Percentiles rank a stretch among this genome's conserved stretches.
These are phyloP conservation scores for Prorops nasuta DNA, from an alignment of 1,140 invertebrate genomes.

Conservation along the genomic window DNA sequence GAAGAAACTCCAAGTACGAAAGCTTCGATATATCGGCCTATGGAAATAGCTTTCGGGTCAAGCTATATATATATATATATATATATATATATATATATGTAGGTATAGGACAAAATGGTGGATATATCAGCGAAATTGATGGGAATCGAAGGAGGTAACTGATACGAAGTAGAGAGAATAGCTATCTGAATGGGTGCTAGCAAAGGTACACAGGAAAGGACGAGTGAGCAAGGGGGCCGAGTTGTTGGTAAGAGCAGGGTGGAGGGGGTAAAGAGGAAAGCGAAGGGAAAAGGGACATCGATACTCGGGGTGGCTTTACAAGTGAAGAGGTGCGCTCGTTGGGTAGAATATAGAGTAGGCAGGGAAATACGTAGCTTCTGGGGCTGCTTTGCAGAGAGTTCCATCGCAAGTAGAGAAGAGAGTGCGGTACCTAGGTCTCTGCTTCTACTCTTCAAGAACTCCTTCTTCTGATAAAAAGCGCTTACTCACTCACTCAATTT, in stretches of 20 bases:
- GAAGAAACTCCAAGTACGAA: no score
- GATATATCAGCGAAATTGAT: no score
- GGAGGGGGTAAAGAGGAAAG: neutral
- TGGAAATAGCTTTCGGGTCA: no score
- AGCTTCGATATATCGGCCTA: no score
- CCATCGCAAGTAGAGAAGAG: no score
- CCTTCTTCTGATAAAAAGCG: neutral
- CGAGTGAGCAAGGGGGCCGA: neutral
- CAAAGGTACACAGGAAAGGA: slow-evolving; percentile 5
- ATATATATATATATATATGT: no score
- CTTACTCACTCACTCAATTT: neutral
- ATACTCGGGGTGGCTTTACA: slow-evolving; percentile 21
- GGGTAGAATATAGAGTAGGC: slow-evolving; percentile 37
- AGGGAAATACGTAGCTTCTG: slow-evolving; percentile 17
- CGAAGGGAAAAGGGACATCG: neutral
- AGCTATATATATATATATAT: no score
- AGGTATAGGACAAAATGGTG: no score
- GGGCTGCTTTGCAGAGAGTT: slow-evolving; percentile 29
- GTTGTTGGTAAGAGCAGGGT: neutral
- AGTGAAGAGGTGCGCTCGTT: slow-evolving; percentile 30
- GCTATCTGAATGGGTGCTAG: no score
- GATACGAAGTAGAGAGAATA: neutral
- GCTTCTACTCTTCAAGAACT: no score
- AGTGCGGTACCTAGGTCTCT: no score
- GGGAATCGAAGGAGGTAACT: no score